phyloP scores from a whole-genome alignment of 2,888 invertebrate genomes.

The Mythimna lalbum region DNA sequence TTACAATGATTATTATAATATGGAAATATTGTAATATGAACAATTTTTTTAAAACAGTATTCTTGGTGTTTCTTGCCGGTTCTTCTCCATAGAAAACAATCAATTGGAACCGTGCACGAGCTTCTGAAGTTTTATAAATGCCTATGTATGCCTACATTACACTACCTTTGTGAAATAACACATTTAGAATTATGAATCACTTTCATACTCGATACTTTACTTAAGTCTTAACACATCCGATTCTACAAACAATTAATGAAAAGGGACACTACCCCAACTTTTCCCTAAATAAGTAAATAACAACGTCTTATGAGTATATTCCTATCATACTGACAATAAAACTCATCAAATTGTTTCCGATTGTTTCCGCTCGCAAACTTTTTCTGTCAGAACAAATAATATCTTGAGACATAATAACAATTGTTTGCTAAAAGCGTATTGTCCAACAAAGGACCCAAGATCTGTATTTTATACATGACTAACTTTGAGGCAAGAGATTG shows the following conservation, averaged over 20 bases:
- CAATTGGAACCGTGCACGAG: too few relatives aligned
- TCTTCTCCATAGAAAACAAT: too few relatives aligned
- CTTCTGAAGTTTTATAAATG: too few relatives aligned
- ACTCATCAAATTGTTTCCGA: slow-evolving; percentile 6
- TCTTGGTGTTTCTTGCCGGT: too few relatives aligned
- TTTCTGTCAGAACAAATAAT: slow-evolving; percentile 21
- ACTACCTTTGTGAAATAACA: too few relatives aligned
- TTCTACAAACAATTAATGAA: background rate
- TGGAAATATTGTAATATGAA: too few relatives aligned
- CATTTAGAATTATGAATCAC: too few relatives aligned
- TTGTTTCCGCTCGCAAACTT: slow-evolving; percentile 10
- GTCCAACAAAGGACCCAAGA: slow-evolving; percentile 25
- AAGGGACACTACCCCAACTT: background rate
- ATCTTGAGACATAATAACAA: slow-evolving; percentile 20
- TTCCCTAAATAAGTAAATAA: background rate
- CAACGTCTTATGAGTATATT: background rate
- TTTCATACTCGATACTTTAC: background rate
- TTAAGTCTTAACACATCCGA: too few relatives aligned
- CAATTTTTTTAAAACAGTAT: too few relatives aligned
- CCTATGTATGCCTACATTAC: too few relatives aligned
- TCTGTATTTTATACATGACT: slow-evolving; percentile 37
- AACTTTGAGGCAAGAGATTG: slow-evolving; percentile 39
- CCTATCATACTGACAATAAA: slow-evolving; percentile 14
- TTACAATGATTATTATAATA: too few relatives aligned
- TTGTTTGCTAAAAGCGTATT: slow-evolving; percentile 19